phyloP scores from a whole-genome alignment of 2,888 invertebrate genomes.

The Osmoderma eremita region DNA sequence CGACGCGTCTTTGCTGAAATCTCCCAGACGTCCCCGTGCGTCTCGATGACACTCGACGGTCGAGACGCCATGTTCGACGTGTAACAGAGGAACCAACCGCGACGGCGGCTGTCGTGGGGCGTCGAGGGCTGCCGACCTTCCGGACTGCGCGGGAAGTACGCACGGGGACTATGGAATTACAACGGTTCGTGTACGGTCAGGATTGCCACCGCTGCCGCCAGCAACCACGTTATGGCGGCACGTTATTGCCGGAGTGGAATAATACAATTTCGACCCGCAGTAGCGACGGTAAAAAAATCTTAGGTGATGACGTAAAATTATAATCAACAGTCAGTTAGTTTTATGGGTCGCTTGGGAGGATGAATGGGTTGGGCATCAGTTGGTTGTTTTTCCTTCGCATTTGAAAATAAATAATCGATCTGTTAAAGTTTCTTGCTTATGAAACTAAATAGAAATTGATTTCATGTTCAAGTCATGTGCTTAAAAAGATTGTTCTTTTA shows the following conservation, averaged over 20 bases:
- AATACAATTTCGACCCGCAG: not conserved
- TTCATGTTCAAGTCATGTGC: too few relatives aligned
- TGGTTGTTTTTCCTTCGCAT: too few relatives aligned
- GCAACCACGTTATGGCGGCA: too few relatives aligned
- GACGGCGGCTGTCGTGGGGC: constrained; percentile 3
- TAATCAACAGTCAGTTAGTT: constrained; percentile 24
- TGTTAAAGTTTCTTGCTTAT: too few relatives aligned
- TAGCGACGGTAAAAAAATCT: constrained; percentile 18
- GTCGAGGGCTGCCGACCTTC: not conserved
- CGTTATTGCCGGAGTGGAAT: not conserved
- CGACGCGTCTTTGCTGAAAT: constrained; percentile 13
- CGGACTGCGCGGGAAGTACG: not conserved
- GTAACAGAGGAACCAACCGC: constrained; percentile 19
- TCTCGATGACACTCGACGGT: not conserved
- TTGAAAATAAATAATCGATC: too few relatives aligned
- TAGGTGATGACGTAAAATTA: constrained; percentile 15
- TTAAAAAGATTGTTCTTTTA: too few relatives aligned
- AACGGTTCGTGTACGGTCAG: not conserved
- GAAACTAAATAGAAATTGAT: too few relatives aligned
- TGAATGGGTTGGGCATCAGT: too few relatives aligned
- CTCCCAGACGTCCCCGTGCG: not conserved
- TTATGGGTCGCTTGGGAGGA: not conserved
- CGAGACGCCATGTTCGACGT: constrained; percentile 27
- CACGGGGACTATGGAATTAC: constrained; percentile 30
- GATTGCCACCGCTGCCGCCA: not conserved